phyloP scores from a whole-genome alignment of 2,888 invertebrate genomes.

The Aphrophora alni region DNA sequence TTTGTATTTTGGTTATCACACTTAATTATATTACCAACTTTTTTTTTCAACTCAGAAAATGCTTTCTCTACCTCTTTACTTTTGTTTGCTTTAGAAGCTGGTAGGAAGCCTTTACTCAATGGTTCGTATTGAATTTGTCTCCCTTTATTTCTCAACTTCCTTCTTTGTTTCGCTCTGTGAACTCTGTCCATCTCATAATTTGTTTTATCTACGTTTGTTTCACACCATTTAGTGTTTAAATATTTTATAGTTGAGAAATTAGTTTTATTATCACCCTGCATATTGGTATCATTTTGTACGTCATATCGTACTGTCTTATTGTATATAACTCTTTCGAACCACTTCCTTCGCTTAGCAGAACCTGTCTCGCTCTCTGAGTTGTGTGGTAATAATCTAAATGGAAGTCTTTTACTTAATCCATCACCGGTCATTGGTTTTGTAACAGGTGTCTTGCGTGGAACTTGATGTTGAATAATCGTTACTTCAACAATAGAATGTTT shows the following conservation, averaged over 20 bases:
- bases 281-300: neutral
- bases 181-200: neutral
- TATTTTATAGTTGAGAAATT: neutral
- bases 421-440: neutral
- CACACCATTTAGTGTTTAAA: neutral
- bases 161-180: neutral
- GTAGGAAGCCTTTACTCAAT: neutral
- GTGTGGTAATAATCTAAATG: neutral
- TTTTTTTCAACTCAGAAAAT: neutral
- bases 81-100: neutral
- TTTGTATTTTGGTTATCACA: neutral
- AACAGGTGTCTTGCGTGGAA: neutral
- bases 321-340: slow-evolving; percentile 24
- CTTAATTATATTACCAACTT: neutral
- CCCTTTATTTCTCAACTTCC: neutral
- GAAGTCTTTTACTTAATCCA: neutral
- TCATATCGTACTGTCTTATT: neutral
- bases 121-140: neutral
- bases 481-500: slow-evolving; percentile 30
- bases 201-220: neutral
- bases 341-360: neutral
- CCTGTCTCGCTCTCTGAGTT: neutral
- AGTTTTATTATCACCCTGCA: neutral
- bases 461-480: slow-evolving; percentile 22
- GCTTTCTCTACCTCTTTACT: neutral